Evolutionary conservation across 2,113 vertebrate species (phyloP).

Genomic region (Amphilophus citrinellus): DNA sequence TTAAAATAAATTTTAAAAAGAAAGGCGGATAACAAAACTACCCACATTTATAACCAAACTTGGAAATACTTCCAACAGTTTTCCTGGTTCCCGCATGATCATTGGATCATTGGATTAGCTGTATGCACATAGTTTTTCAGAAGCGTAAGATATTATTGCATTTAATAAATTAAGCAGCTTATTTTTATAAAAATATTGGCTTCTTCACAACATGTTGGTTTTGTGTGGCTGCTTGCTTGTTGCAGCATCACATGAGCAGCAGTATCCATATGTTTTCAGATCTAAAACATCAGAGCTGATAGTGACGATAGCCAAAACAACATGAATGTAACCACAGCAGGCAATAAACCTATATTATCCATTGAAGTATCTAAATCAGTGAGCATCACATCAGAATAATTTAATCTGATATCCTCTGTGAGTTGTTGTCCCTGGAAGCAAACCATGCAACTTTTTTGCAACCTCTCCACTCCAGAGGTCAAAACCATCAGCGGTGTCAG

Average conservation of each 20-base stretch:
- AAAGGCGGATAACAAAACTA: background rate
- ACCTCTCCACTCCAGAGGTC: constrained; percentile 57
- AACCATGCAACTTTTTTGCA: constrained; percentile 25
- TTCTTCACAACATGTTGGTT: background rate
- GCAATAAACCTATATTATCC: background rate
- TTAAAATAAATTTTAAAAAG: background rate
- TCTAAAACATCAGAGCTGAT: no score
- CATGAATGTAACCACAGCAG: background rate
- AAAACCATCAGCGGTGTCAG: constrained; percentile 71
- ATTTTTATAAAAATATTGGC: background rate
- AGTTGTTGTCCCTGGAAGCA: constrained; percentile 25
- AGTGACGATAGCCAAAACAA: background rate
- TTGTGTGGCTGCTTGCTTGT: background rate
- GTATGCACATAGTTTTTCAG: background rate
- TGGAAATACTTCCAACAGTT: background rate
- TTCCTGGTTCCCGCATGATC: background rate
- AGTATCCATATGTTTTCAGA: no score
- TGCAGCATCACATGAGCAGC: no score
- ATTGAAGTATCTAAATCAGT: background rate
- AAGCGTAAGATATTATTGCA: background rate
- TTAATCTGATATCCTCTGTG: background rate
- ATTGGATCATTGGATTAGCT: background rate
- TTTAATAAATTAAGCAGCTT: background rate
- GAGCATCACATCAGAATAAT: background rate
- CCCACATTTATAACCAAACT: background rate